Base-by-base conservation (phyloP, 2,797 vertebrate species). In the Apogon talboti region DNA sequence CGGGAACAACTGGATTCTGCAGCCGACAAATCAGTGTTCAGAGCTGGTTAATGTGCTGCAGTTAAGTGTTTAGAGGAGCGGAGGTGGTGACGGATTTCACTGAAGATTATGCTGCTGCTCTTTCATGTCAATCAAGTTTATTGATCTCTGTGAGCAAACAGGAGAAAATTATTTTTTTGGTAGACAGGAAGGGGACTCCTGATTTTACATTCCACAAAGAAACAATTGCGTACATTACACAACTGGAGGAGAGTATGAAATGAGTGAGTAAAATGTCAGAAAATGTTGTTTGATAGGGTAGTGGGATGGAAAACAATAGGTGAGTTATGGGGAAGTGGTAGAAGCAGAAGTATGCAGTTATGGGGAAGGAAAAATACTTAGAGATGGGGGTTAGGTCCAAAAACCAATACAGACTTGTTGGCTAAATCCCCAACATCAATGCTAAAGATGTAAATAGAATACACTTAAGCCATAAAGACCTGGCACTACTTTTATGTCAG, bases 1-100 rank as follows among this genome's bases (percentile, higher is more conserved):
- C 92, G 6, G 66, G 92, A 91, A 87, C 81, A 73, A 91, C 92
- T 79, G 85, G 89, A 91, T 92, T 90, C 71, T 71, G 76, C 53
- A 66, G 72, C 66, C 54, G 55, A 64, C 75, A 79, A 87, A 91
- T 90, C 79, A 68, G 54, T 56, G 58, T 61, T 51, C 7, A 12
- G 35, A 18, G 13, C 59, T 80, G 73, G 75, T 74, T 85, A 78
- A 86, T 82, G 81, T 76, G 76, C 84, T 5, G 21, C 65, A 35
- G 40, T 15, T 40, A 58, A 77, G 57, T 44, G 41, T 21, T 78
- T 51, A 66, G 41, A 9, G 19, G 41, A 54, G 30, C 1, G 3
- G 37, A 15, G 60, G 71, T 42, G 67, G 15, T 64, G 76, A 74
- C 67, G 33, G 46, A 76, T 57, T 46, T 60, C 30, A 58, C 43